Evolutionary conservation across 2,797 vertebrate species (phyloP), one percentile per base, ranked within the genome.

Genomic region (Gadopsis marmoratus): DNA sequence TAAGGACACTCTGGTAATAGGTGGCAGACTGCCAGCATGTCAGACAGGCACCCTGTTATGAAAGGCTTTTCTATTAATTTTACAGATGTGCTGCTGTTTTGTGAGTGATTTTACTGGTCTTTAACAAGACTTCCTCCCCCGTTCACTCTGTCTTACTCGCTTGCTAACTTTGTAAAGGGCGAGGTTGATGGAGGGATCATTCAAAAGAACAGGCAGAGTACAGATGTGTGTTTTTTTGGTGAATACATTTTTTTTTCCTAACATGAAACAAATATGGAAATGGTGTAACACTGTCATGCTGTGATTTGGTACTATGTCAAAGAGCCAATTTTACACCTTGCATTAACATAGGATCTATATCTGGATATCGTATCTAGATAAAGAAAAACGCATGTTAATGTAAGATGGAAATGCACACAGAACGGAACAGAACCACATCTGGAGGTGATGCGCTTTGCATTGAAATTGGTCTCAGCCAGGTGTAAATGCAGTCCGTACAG

Each of bases 31-130:
- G 88, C 88, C 91, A 91, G 82, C 61, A 47, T 85, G 85, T 93
- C 92, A 91, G 90, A 69, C 85, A 86, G 82, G 71, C 88, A 74
- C 85, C 82, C 84, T 65, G 82, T 87, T 90, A 94, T 90, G 88
- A 91, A 91, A 89, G 86, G 78, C 85, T 90, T 93, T 92, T 87
- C 85, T 84, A 88, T 91, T 91, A 78, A 93, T 92, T 93, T 92
- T 90, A 89, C 89, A 90, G 86, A 93, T 79, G 75, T 84, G 82
- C 86, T 90, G 89, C 91, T 93, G 91, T 88, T 86, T 88, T 87
- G 59, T 86, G 76, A 92, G 90, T 84, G 90, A 93, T 91, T 91
- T 92, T 79, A 79, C 56, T 81, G 63, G 9, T 83, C 79, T 89
- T 83, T 89, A 85, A 87, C 80, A 85, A 86, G 76, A 74, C 76